phyloP scores from a whole-genome alignment of 2,888 invertebrate species.

The Halocaridina rubra region DNA sequence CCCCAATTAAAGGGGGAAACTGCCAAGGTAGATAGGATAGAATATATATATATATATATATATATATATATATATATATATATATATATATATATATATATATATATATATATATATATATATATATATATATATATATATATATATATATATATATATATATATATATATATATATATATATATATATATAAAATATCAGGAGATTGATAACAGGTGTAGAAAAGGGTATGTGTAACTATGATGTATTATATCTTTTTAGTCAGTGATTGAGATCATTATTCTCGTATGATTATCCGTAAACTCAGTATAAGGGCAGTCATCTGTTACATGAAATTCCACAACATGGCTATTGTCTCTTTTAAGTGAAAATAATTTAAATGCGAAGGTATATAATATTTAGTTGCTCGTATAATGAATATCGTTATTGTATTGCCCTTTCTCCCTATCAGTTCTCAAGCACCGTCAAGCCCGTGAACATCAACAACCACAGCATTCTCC shows the following conservation, averaged over 20 bases:
- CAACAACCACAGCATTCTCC: slow-evolving; percentile 65
- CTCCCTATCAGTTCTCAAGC: slow-evolving; percentile 68
- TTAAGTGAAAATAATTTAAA: too few relatives aligned
- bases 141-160: background rate
- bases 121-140: background rate
- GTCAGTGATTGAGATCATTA: too few relatives aligned
- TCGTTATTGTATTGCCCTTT: background rate
- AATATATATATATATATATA: slow-evolving; percentile 3
- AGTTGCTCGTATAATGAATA: background rate
- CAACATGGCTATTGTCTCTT: too few relatives aligned
- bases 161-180: background rate
- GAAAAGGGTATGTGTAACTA: too few relatives aligned
- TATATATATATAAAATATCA: background rate
- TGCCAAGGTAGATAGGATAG: too few relatives aligned
- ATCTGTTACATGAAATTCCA: too few relatives aligned
- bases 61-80: slow-evolving; percentile 14
- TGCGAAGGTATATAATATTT: too few relatives aligned
- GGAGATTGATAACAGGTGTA: too few relatives aligned
- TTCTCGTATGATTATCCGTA: too few relatives aligned
- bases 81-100: background rate
- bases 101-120: background rate
- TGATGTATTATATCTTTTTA: too few relatives aligned
- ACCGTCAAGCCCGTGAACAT: slow-evolving; percentile 66
- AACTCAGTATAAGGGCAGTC: too few relatives aligned
- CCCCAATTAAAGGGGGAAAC: too few relatives aligned